Evolutionary conservation across 2,113 vertebrate genomes (phyloP).

Genomic region (Oryzias woworae): DNA sequence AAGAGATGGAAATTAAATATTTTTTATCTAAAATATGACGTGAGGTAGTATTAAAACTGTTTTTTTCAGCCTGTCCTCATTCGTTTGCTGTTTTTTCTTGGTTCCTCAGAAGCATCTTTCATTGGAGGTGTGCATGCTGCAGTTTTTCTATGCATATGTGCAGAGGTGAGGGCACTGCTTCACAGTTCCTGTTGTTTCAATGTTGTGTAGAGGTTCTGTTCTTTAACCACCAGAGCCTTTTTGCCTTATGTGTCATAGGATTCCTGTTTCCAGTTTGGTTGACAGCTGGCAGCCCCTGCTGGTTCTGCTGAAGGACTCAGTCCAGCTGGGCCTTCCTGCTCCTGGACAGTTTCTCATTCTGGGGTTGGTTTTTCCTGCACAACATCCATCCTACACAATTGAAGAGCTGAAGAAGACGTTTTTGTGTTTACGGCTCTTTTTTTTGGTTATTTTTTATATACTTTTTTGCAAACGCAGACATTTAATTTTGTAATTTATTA

Average conservation of each 20-base stretch:
- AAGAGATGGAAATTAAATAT: too few species aligned
- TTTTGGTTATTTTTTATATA: too few species aligned
- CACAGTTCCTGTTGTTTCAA: neutral
- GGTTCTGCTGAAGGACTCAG: constrained; percentile 92
- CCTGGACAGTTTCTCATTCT: constrained; percentile 96
- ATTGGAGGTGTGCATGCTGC: constrained; percentile 98
- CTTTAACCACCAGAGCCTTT: neutral
- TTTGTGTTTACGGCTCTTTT: too few species aligned
- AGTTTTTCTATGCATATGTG: constrained; percentile 98
- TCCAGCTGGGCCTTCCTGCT: constrained; percentile 91
- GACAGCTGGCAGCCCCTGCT: constrained; percentile 95
- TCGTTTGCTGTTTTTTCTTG: constrained; percentile 1
- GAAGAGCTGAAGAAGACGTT: too few species aligned
- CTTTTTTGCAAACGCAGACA: neutral
- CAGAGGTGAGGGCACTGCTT: constrained; percentile 84
- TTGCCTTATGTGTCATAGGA: constrained; percentile 73
- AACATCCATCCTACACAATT: too few species aligned
- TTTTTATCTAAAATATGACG: too few species aligned
- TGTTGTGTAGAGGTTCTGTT: neutral
- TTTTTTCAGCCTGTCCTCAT: neutral
- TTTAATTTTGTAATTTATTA: neutral
- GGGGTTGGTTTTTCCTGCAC: constrained; percentile 78
- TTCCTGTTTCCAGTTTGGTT: constrained; percentile 92
- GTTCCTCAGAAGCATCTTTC: constrained; percentile 92
- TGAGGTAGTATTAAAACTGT: neutral